Percentiles rank a stretch among this genome's conserved stretches.
Conservation (phyloP, 2,888 invertebrate genomes). For the Doris montereyensis region DNA sequence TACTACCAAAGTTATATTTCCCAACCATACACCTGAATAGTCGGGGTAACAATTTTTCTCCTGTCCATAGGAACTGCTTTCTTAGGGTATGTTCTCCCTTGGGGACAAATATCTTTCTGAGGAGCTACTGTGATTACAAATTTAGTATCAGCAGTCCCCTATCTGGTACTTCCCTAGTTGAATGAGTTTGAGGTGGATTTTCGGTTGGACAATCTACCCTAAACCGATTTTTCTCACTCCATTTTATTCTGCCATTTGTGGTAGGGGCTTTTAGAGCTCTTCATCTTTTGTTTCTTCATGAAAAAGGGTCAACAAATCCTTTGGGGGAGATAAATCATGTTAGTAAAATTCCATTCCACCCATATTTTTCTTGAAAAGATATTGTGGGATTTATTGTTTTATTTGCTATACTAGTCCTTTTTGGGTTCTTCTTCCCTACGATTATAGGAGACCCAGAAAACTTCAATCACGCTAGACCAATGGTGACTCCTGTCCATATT, state of each 20-base stretch:
- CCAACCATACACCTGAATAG: constrained; percentile 77
- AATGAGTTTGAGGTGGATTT: constrained; percentile 85
- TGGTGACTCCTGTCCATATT: constrained; percentile 83
- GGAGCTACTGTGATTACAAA: constrained; percentile 87
- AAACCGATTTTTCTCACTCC: constrained; percentile 84
- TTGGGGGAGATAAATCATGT: constrained; percentile 79
- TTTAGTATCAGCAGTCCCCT: constrained; percentile 82
- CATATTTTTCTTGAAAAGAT: constrained; percentile 80
- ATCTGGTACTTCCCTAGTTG: constrained; percentile 78
- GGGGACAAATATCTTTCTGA: constrained; percentile 88
- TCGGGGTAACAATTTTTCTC: constrained; percentile 80
- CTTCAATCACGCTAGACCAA: constrained; percentile 81
- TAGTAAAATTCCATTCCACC: constrained; percentile 82
- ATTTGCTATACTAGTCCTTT: constrained; percentile 75
- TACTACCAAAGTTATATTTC: constrained; percentile 76
- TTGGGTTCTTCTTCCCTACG: constrained; percentile 77
- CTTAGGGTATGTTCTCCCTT: constrained; percentile 80
- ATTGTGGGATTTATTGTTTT: constrained; percentile 63
- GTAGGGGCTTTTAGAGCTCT: constrained; percentile 78
- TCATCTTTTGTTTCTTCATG: constrained; percentile 80
- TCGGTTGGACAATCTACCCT: constrained; percentile 82
- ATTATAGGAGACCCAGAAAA: constrained; percentile 82
- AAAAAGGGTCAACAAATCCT: constrained; percentile 81
- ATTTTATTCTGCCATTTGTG: constrained; percentile 83
- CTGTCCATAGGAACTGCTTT: constrained; percentile 82